phyloP scores from a whole-genome alignment of 1,140 invertebrate genomes.

The Physella acuta region DNA sequence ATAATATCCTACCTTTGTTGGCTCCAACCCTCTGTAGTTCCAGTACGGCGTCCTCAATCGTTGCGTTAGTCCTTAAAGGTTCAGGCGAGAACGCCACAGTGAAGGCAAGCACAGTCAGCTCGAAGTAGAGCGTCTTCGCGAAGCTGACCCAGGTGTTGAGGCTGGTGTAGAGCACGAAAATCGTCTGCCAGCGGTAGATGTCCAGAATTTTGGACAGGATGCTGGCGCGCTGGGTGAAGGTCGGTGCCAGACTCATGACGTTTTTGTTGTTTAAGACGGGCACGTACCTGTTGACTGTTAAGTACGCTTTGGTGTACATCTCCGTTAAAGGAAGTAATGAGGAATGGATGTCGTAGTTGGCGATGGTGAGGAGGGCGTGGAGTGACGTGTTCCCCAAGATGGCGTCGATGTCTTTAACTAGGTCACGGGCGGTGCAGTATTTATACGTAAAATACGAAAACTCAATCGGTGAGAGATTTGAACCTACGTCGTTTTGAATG shows the following conservation, averaged over 20 bases:
- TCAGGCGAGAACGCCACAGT: too few relatives aligned
- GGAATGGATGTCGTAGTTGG: slow-evolving; percentile 7
- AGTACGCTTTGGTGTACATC: slow-evolving; percentile 21
- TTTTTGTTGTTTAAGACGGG: not conserved
- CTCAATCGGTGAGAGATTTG: not conserved
- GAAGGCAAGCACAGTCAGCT: not conserved
- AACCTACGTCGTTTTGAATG: not conserved
- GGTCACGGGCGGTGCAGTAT: not conserved
- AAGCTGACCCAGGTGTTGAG: slow-evolving; percentile 2
- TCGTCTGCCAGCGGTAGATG: slow-evolving; percentile 8
- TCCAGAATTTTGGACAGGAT: slow-evolving; percentile 19
- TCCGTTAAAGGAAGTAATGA: slow-evolving; percentile 14
- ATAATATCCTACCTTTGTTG: slow-evolving; percentile 10
- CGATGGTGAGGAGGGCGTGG: not conserved
- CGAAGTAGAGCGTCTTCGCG: not conserved
- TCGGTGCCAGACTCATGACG: not conserved
- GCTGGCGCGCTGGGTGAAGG: not conserved
- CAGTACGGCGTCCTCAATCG: not conserved
- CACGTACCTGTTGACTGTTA: slow-evolving; percentile 1
- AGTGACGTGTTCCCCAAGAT: slow-evolving; percentile 13
- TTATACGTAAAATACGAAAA: not conserved
- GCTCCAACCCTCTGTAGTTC: not conserved
- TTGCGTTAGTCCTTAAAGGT: too few relatives aligned
- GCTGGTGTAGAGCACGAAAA: slow-evolving; percentile 3
- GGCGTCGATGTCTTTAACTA: not conserved